These are phyloP conservation scores for Ochotona curzoniae DNA, from an alignment of 2,113 vertebrate species.

Conservation along the genomic window DNA sequence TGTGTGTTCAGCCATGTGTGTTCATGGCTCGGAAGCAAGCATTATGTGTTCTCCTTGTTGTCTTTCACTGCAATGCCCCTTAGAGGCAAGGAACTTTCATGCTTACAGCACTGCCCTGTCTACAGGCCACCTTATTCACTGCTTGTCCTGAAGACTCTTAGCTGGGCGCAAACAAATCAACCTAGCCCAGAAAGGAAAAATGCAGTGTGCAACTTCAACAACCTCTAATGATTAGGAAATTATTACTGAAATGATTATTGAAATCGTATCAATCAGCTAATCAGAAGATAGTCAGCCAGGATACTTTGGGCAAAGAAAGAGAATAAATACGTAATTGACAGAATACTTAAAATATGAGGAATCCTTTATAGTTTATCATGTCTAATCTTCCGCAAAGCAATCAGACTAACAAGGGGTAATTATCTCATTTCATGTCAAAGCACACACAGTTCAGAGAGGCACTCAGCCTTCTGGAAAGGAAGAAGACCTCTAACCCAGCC, in stretches of 20 bases:
- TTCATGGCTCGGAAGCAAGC: not conserved
- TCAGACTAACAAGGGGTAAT: not conserved
- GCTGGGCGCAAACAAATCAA: not conserved
- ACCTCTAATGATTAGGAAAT: not conserved
- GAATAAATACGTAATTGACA: not conserved
- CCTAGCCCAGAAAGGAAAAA: not conserved
- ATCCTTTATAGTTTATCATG: not conserved
- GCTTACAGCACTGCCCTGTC: not conserved
- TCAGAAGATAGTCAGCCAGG: not conserved
- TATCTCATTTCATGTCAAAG: slow-evolving; percentile 3
- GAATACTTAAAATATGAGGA: not conserved
- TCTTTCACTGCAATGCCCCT: not conserved
- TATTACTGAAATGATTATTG: too few relatives aligned
- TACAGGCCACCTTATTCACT: not conserved
- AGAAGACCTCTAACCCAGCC: too few relatives aligned
- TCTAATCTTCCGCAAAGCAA: not conserved
- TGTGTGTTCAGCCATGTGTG: not conserved
- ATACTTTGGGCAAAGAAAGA: not conserved
- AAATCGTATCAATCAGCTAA: not conserved
- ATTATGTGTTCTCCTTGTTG: not conserved
- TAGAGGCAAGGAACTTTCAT: too few relatives aligned
- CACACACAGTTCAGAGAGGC: not conserved
- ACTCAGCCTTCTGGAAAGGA: not conserved
- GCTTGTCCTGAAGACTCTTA: not conserved
- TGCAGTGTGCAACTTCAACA: not conserved